Evolutionary conservation across 1,140 invertebrate genomes (phyloP).

Genomic region (Eufriesea mexicana): DNA sequence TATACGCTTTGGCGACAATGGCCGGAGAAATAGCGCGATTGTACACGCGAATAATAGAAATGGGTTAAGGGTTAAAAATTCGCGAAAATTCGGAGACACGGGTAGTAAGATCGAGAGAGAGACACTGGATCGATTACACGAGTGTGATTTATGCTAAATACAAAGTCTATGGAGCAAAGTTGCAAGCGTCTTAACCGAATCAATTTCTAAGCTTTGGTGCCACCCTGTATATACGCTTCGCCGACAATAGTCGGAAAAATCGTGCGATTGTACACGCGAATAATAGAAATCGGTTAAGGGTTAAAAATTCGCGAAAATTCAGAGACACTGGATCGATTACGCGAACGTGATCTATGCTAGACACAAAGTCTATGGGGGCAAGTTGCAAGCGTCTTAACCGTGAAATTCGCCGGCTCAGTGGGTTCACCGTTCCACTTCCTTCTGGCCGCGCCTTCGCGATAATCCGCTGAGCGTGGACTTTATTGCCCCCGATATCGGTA

Average conservation of each 20-base stretch:
- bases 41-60: no score
- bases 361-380: not conserved
- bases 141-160: not conserved
- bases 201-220: no score
- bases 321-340: not conserved
- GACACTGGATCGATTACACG: not conserved
- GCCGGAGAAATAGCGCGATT: no score
- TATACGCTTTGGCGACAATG: no score
- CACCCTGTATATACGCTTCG: no score
- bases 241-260: no score
- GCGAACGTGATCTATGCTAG: not conserved
- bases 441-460: slow-evolving; percentile 12
- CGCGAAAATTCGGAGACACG: no score
- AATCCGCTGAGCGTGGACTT: slow-evolving; percentile 13
- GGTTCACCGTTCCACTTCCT: not conserved
- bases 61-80: no score
- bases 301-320: no score
- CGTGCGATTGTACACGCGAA: no score
- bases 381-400: not conserved
- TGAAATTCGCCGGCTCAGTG: not conserved
- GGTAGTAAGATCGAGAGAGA: not conserved
- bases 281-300: no score
- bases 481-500: slow-evolving; percentile 10
- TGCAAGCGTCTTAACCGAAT: no score
- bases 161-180: not conserved